A percentile compares a stretch with the other conserved stretches of the same genome.
Evolutionary conservation across 1,140 invertebrate genomes (phyloP).

Genomic region (Ruditapes philippinarum): DNA sequence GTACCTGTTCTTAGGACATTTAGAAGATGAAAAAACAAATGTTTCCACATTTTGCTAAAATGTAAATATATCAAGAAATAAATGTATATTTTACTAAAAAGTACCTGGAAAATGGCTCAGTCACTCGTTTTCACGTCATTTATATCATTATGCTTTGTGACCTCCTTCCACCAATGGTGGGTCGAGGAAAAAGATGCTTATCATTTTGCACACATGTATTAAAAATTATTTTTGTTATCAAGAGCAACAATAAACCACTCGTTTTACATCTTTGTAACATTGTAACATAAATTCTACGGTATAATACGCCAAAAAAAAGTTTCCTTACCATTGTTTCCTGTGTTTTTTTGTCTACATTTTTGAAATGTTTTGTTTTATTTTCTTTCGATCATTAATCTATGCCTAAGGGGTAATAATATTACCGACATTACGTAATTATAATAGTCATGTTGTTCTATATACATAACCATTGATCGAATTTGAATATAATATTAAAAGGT

Average conservation of each 20-base stretch:
- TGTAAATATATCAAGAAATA: slow-evolving; percentile 43
- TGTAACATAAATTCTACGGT: no score
- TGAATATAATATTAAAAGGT: slow-evolving; percentile 2
- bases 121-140: not conserved
- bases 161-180: not conserved
- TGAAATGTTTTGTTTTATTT: slow-evolving; percentile 2
- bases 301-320: not conserved
- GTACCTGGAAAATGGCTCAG: slow-evolving; percentile 43
- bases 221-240: not conserved
- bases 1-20: slow-evolving; percentile 12
- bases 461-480: not conserved
- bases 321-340: not conserved
- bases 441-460: not conserved
- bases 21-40: not conserved
- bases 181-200: not conserved
- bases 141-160: not conserved
- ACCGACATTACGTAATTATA: not conserved
- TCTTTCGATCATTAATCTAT: not conserved
- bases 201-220: not conserved
- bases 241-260: no score
- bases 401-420: not conserved
- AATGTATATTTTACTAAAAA: slow-evolving; percentile 48
- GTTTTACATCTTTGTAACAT: not conserved
- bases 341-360: slow-evolving; percentile 25
- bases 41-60: slow-evolving; percentile 49